Conservation (phyloP, 2,888 invertebrate species). For the Endotricha flammealis region DNA sequence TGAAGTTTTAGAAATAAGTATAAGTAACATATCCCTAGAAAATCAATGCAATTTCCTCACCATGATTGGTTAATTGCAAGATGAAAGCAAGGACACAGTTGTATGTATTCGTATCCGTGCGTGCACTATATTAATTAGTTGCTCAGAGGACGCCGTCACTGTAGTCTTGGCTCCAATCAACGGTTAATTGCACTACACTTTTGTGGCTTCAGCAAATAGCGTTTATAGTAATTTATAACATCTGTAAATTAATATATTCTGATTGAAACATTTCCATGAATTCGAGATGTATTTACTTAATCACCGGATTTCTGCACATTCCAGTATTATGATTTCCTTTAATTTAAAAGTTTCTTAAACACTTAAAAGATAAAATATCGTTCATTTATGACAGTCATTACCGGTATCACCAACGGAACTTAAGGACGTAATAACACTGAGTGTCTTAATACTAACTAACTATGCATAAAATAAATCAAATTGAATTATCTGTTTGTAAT, state of each 20-base stretch:
- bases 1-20: background rate
- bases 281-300: conserved; percentile 25
- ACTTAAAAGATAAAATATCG: too few relatives aligned
- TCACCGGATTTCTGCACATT: conserved; percentile 11
- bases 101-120: conserved; percentile 1
- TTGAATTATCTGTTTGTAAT: too few relatives aligned
- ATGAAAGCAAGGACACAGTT: conserved; percentile 11
- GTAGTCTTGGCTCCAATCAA: conserved; percentile 26
- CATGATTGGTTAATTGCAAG: conserved; percentile 1
- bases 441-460: too few relatives aligned
- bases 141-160: conserved; percentile 24
- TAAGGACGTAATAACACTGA: too few relatives aligned
- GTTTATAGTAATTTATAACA: conserved; percentile 50
- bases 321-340: background rate
- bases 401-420: too few relatives aligned
- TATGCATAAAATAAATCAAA: too few relatives aligned
- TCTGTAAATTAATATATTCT: too few relatives aligned
- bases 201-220: conserved; percentile 62
- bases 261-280: conserved; percentile 29
- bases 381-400: too few relatives aligned
- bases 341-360: too few relatives aligned
- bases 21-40: too few relatives aligned
- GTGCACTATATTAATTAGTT: conserved; percentile 7
- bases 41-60: background rate
- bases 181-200: conserved; percentile 34